phyloP scores from a whole-genome alignment of 2,797 vertebrate species.

The Acipenser transmontanus region DNA sequence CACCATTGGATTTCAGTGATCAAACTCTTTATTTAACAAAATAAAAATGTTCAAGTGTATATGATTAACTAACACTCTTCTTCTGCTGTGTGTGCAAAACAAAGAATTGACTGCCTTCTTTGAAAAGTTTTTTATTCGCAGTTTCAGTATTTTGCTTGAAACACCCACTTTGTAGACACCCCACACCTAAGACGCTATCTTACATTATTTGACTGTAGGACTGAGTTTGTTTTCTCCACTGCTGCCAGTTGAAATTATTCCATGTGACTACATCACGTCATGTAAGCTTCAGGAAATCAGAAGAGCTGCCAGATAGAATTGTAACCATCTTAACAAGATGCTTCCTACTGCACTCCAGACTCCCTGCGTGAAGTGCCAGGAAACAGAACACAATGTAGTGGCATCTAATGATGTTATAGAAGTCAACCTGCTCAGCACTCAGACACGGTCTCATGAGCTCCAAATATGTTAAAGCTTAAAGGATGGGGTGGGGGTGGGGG shows the following conservation, averaged over 20 bases:
- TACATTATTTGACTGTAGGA: too few species aligned
- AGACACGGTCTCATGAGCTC: conserved; percentile 33
- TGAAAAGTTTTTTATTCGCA: too few species aligned
- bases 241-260: conserved; percentile 19
- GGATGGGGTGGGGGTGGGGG: too few species aligned
- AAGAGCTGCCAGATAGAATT: conserved; percentile 18
- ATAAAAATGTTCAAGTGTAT: too few species aligned
- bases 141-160: too few species aligned
- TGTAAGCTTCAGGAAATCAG: conserved; percentile 23
- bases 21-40: too few species aligned
- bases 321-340: conserved; percentile 8
- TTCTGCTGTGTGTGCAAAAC: too few species aligned
- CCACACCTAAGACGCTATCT: too few species aligned
- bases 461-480: conserved; percentile 50
- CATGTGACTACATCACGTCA: conserved; percentile 16
- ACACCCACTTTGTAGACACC: too few species aligned
- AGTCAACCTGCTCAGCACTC: conserved; percentile 38
- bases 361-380: conserved; percentile 17
- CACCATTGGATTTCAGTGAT: too few species aligned
- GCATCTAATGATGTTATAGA: conserved; percentile 30
- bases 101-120: too few species aligned
- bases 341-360: not conserved
- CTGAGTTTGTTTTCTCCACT: conserved; percentile 5
- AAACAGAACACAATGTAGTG: conserved; percentile 33
- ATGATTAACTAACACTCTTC: too few species aligned